phyloP scores from a whole-genome alignment of 2,113 vertebrate genomes.

The Sardina pilchardus region DNA sequence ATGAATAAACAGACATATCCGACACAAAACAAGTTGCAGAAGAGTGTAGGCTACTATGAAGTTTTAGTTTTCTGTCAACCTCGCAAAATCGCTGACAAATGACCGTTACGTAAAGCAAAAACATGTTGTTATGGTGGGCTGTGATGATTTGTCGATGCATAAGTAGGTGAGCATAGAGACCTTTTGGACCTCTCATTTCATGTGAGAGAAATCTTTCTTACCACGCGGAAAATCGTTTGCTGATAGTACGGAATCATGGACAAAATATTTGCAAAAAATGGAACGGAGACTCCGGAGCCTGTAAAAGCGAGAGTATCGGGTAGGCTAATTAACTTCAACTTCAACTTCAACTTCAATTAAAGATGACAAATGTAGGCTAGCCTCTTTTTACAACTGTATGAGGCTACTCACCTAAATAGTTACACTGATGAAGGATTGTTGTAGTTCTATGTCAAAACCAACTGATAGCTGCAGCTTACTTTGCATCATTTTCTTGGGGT shows the following conservation, averaged over 20 bases:
- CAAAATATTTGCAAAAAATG: conserved; percentile 41
- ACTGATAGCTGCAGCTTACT: not conserved
- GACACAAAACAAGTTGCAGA: too few relatives aligned
- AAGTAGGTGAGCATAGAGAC: not conserved
- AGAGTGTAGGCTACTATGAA: too few relatives aligned
- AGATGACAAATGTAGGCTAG: too few relatives aligned
- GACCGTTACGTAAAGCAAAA: not conserved
- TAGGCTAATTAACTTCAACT: not conserved
- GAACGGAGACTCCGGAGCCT: conserved; percentile 48
- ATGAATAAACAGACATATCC: too few relatives aligned
- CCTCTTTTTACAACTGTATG: not conserved
- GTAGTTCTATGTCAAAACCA: not conserved
- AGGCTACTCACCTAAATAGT: not conserved
- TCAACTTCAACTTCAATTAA: not conserved
- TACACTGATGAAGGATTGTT: not conserved
- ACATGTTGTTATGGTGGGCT: not conserved
- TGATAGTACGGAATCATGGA: conserved; percentile 28
- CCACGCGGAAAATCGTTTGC: not conserved
- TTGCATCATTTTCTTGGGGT: not conserved
- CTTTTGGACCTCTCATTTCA: not conserved
- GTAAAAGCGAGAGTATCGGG: conserved; percentile 50
- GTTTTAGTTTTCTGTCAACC: too few relatives aligned
- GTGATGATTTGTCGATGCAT: not conserved
- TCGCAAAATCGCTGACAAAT: not conserved
- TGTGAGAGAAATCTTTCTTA: not conserved